These are phyloP conservation scores for Rhineura floridana DNA, from an alignment of 2,113 vertebrate species.

Conservation along the genomic window DNA sequence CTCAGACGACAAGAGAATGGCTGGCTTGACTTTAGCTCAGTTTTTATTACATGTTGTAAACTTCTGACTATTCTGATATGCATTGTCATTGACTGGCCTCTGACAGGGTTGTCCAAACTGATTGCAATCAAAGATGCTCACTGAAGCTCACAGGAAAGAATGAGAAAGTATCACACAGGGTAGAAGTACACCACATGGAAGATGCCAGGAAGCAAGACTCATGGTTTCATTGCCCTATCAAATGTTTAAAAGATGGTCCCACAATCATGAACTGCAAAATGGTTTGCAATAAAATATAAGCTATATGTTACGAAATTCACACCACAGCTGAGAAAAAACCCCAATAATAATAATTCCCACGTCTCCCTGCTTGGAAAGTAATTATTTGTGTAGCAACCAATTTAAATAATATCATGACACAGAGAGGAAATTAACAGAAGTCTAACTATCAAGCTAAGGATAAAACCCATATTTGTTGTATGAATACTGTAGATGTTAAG, in stretches of 20 bases:
- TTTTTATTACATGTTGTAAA: constrained; percentile 75
- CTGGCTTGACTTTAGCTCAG: constrained; percentile 62
- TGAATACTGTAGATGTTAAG: constrained; percentile 32
- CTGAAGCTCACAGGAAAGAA: constrained; percentile 49
- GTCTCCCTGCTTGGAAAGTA: constrained; percentile 1
- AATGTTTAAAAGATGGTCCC: not conserved
- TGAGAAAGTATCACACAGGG: constrained; percentile 1
- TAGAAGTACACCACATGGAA: constrained; percentile 19
- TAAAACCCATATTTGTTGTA: constrained; percentile 54
- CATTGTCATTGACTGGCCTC: constrained; percentile 62
- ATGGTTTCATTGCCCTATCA: not conserved
- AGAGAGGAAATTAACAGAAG: constrained; percentile 54
- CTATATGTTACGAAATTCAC: not conserved
- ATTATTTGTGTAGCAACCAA: constrained; percentile 42
- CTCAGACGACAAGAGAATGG: constrained; percentile 55
- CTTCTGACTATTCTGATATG: constrained; percentile 68
- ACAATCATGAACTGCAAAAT: not conserved
- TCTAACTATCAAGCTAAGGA: constrained; percentile 52
- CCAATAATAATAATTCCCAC: not conserved
- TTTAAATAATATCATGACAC: constrained; percentile 41
- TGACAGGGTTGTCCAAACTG: constrained; percentile 59
- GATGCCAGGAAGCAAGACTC: rapidly evolving
- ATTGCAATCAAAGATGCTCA: constrained; percentile 61
- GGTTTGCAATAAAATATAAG: not conserved
- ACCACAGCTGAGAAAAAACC: not conserved